phyloP scores from a whole-genome alignment of 1,140 invertebrate species.

The Drosophila nikananu region DNA sequence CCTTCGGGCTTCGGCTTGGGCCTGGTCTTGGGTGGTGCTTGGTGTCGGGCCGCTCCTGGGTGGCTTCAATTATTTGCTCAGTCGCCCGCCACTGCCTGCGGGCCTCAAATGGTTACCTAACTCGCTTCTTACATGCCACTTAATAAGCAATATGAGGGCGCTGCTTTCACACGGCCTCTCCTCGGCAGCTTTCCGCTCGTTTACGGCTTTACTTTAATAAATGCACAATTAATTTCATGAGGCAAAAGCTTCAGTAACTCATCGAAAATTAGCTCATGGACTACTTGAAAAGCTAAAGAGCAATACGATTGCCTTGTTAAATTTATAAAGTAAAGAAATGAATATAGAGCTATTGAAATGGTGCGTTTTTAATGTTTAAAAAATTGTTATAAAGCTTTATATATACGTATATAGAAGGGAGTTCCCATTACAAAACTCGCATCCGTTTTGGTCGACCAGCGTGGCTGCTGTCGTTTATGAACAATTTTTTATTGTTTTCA shows the following conservation, averaged over 20 bases:
- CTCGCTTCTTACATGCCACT: slow-evolving; percentile 68
- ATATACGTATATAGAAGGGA: background rate
- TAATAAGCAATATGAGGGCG: slow-evolving; percentile 73
- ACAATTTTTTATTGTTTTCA: slow-evolving; percentile 58
- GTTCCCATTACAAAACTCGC: background rate
- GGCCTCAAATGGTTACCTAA: slow-evolving; percentile 46
- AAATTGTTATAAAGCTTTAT: background rate
- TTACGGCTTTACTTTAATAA: slow-evolving; percentile 69
- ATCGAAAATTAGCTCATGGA: slow-evolving; percentile 9
- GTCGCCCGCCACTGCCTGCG: slow-evolving; percentile 26
- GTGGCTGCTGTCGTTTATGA: slow-evolving; percentile 45
- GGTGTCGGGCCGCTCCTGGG: slow-evolving; percentile 14
- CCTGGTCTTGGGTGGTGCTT: background rate
- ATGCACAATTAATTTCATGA: slow-evolving; percentile 65
- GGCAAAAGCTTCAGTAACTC: background rate
- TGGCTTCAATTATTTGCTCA: slow-evolving; percentile 73
- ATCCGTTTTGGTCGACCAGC: background rate
- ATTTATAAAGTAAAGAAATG: background rate
- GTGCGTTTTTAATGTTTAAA: background rate
- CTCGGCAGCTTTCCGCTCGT: slow-evolving; percentile 28
- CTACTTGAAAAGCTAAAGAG: background rate
- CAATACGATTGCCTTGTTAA: background rate
- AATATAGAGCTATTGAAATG: background rate
- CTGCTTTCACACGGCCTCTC: slow-evolving; percentile 19
- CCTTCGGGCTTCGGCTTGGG: slow-evolving; percentile 3